Evolutionary conservation across 1,140 invertebrate genomes (phyloP).

Genomic region (Brachystomella parvula): DNA sequence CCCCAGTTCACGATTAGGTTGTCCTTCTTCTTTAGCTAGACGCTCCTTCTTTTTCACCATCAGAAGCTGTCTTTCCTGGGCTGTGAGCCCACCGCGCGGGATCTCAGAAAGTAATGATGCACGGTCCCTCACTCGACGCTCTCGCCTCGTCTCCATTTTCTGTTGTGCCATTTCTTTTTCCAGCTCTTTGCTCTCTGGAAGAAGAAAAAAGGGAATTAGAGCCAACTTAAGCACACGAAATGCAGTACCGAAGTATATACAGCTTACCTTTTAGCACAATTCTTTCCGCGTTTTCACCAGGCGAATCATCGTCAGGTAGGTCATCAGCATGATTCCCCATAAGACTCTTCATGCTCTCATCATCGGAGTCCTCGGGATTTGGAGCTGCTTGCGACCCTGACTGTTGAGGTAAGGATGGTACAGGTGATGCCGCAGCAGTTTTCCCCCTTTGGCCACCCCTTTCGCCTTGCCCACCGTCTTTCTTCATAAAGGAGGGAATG

Average conservation of each 20-base stretch:
- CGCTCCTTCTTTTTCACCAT: constrained; percentile 38
- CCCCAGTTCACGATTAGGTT: neutral
- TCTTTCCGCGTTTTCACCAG: constrained; percentile 35
- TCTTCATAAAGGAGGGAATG: constrained; percentile 25
- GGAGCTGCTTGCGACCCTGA: neutral
- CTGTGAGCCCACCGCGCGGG: constrained; percentile 30
- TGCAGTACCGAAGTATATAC: neutral
- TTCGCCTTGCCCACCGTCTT: constrained; percentile 11
- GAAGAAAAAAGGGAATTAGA: neutral
- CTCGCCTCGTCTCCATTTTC: constrained; percentile 35
- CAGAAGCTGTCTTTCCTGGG: constrained; percentile 34
- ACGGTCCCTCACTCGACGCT: constrained; percentile 27
- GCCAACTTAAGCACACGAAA: neutral
- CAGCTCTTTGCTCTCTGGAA: constrained; percentile 36
- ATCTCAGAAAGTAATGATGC: constrained; percentile 12
- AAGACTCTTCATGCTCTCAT: constrained; percentile 38
- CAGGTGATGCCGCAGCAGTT: constrained; percentile 8
- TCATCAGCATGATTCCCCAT: constrained; percentile 39
- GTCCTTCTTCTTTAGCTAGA: constrained; percentile 35
- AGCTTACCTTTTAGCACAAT: constrained; percentile 37
- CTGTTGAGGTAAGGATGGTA: constrained; percentile 6
- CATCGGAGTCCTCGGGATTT: constrained; percentile 36
- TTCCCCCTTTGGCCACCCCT: constrained; percentile 5
- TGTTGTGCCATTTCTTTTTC: constrained; percentile 37
- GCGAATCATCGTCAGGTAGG: constrained; percentile 35